Evolutionary conservation across 2,888 invertebrate genomes (phyloP), one percentile per base, ranked within the genome.

Genomic region (Melanostoma scalare): DNA sequence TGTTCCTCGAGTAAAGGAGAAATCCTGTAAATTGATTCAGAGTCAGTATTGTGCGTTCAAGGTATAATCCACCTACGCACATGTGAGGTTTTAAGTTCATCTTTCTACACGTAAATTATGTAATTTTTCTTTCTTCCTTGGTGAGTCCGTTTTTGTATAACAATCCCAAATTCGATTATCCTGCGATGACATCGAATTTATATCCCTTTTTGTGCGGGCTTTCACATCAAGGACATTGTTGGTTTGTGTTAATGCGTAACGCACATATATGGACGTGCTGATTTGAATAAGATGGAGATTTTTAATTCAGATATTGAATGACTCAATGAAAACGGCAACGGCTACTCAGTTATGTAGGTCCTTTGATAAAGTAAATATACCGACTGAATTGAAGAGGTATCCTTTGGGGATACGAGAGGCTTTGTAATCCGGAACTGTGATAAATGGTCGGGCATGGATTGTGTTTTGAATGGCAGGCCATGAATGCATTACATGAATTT

Each of bases 11-110:
- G 50, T 58, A 58, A 56, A 56, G 63, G 8, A 53, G 63, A 77
- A 77, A 78, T 78, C 71, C 77, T 60, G 65, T 78, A 78, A 78
- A 78, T 78, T 78, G 77, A 78, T 78, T 65, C 77, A 58, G 52
- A 35, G 52, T 20, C 61, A 63, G 55, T n/a, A 52, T 40, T 65
- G 33, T 53, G n/a, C 36, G 55, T 71, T n/a, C 31, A 20, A n/a
- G n/a, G 30, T 31, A 20, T 8, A 42, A 44, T 20, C 55, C 55
- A 65, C 63, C 63, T 63, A 73, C 55, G 33, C 60, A 33, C 40
- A 5, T n/a, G 36, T 20, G 30, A 31, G 53, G 52, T 42, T 60
- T 61, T 63, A 38, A 4, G 36, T 56, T 63, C 60, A 9, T 53
- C 58, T 48, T 52, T 74, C 50, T 5, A 8, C 60, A 56, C 31